These are phyloP conservation scores for Sebastes vulpes DNA, from an alignment of 2,797 vertebrate species.

Conservation along the genomic window DNA sequence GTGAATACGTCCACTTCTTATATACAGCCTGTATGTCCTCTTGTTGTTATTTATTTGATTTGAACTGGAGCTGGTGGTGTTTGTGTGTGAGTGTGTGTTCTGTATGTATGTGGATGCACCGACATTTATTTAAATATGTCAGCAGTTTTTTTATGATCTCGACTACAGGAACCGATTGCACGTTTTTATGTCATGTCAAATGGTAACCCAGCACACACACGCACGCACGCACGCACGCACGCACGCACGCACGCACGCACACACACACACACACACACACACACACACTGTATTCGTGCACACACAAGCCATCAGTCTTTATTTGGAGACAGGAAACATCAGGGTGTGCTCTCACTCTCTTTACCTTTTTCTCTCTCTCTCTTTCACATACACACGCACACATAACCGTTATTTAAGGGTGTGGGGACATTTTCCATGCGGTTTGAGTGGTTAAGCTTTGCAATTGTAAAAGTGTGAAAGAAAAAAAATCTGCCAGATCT, in stretches of 20 bases:
- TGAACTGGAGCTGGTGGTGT: not conserved
- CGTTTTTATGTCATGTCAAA: not conserved
- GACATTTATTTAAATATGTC: slow-evolving; percentile 23
- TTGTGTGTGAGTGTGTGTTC: not conserved
- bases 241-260: no score
- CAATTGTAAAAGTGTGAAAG: slow-evolving; percentile 58
- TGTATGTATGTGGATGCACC: not conserved
- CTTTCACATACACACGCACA: not conserved
- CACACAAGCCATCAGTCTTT: slow-evolving; percentile 50
- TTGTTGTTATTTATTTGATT: slow-evolving; percentile 10
- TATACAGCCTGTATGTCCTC: not conserved
- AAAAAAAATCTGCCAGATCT: slow-evolving; percentile 48
- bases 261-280: not conserved
- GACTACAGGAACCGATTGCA: not conserved
- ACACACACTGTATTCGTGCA: not conserved
- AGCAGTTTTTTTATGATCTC: not conserved
- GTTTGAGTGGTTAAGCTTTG: slow-evolving; percentile 68
- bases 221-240: no score
- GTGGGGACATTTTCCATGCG: slow-evolving; percentile 76
- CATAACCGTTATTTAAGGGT: slow-evolving; percentile 68
- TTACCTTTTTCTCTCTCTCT: slow-evolving; percentile 26
- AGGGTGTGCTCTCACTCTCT: slow-evolving; percentile 60
- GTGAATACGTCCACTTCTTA: no score
- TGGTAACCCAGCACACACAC: not conserved
- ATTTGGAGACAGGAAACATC: slow-evolving; percentile 74